A percentile compares a stretch with the other conserved stretches of the same genome.
These are phyloP conservation scores for Pampusana beccarii DNA, from an alignment of 2,113 vertebrate species.

Conservation along the genomic window DNA sequence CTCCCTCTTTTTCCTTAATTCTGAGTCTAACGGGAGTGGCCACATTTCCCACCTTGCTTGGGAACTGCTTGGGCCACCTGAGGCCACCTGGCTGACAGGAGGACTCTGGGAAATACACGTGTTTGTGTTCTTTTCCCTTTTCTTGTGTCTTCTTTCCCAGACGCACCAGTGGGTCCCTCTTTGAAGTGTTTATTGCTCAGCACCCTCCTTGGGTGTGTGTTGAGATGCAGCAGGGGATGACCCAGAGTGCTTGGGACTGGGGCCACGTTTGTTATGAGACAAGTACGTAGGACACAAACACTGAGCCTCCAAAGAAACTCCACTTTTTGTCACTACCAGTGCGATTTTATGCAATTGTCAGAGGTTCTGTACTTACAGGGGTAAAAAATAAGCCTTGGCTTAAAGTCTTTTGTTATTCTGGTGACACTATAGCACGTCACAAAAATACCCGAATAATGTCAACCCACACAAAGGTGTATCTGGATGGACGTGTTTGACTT, in stretches of 20 bases:
- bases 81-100: not conserved
- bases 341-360: not conserved
- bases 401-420: not conserved
- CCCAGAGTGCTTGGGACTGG: not conserved
- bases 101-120: fast-evolving
- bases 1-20: not conserved
- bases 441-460: not conserved
- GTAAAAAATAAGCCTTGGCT: not conserved
- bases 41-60: not conserved
- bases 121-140: not conserved
- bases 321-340: not conserved
- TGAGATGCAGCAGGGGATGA: not conserved
- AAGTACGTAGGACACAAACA: not conserved
- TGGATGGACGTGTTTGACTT: not conserved
- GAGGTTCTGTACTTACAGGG: not conserved
- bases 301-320: not conserved
- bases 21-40: not conserved
- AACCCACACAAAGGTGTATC: not conserved
- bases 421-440: not conserved
- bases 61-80: not conserved
- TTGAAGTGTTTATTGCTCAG: not conserved
- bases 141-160: not conserved
- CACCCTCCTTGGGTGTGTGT: not conserved
- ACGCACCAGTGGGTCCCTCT: not conserved
- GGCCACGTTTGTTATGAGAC: fast-evolving